Percentiles rank a stretch among this genome's conserved stretches.
Evolutionary conservation across 2,113 vertebrate species (phyloP).

Genomic region (Malurus alboscapulatus): DNA sequence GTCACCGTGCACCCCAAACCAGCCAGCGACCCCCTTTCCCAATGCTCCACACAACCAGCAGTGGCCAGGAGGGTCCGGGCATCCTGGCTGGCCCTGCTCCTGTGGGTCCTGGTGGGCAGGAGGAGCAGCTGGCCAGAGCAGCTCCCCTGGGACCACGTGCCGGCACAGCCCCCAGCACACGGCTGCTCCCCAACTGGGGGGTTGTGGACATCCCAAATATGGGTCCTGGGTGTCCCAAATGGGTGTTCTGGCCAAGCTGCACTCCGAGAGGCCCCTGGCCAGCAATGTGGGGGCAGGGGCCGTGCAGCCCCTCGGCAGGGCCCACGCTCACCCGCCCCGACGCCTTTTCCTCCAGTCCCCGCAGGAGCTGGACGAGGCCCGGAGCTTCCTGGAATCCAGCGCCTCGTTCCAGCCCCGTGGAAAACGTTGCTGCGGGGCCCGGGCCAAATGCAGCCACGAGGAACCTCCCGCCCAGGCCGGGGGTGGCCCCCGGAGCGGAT

Average conservation of each 20-base stretch:
- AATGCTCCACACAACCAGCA: fast-evolving
- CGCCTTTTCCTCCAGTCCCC: slow-evolving; percentile 55
- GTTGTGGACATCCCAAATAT: background rate
- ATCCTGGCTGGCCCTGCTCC: fast-evolving
- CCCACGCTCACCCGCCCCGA: background rate
- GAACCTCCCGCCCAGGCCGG: slow-evolving; percentile 24
- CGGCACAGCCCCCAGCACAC: fast-evolving
- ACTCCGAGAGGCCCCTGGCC: background rate
- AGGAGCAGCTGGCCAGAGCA: background rate
- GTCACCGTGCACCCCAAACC: background rate
- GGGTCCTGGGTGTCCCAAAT: background rate
- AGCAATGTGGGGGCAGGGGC: background rate
- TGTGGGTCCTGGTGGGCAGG: fast-evolving
- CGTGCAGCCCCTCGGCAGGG: background rate
- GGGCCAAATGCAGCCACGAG: slow-evolving; percentile 33
- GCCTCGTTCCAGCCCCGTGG: slow-evolving; percentile 27
- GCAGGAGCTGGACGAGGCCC: slow-evolving; percentile 35
- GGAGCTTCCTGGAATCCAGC: slow-evolving; percentile 59
- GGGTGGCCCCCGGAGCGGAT: slow-evolving; percentile 7
- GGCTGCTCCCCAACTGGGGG: fast-evolving
- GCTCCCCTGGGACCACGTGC: background rate
- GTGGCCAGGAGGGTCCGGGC: background rate
- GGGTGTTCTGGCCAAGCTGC: background rate
- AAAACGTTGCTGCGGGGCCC: slow-evolving; percentile 30
- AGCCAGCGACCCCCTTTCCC: background rate